Percentiles rank a stretch among this genome's conserved stretches.
phyloP scores from a whole-genome alignment of 2,797 vertebrate species.

The Melanogrammus aeglefinus region DNA sequence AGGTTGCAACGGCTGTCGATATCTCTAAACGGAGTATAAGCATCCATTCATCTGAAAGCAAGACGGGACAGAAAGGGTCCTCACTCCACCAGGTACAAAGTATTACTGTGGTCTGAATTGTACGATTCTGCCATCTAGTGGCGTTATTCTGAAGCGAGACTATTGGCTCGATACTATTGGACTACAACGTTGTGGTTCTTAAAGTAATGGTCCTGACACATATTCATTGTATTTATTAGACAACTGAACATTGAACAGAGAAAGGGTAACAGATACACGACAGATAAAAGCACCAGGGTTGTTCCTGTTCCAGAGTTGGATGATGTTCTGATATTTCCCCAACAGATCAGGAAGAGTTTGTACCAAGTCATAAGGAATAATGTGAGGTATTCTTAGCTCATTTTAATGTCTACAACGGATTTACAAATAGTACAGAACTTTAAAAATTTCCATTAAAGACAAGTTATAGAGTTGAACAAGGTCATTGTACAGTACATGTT shows the following conservation, averaged over 20 bases:
- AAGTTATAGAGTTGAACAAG: slow-evolving; percentile 70
- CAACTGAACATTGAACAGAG: slow-evolving; percentile 72
- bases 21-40: not conserved
- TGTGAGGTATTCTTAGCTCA: slow-evolving; percentile 79
- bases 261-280: slow-evolving; percentile 61
- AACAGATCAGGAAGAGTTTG: slow-evolving; percentile 55
- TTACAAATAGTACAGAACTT: slow-evolving; percentile 63
- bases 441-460: slow-evolving; percentile 73
- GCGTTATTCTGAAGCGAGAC: not conserved
- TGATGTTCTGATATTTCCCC: slow-evolving; percentile 55
- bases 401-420: slow-evolving; percentile 70
- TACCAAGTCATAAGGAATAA: slow-evolving; percentile 58
- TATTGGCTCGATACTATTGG: no score
- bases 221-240: slow-evolving; percentile 92
- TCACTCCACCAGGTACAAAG: not conserved
- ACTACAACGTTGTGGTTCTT: not conserved
- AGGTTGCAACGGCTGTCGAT: not conserved
- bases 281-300: slow-evolving; percentile 50
- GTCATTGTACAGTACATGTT: slow-evolving; percentile 78
- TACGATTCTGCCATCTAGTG: not conserved
- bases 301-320: slow-evolving; percentile 47
- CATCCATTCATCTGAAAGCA: not conserved
- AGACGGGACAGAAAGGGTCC: not conserved
- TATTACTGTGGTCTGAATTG: not conserved
- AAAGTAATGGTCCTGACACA: slow-evolving; percentile 69